Percentiles rank a stretch among this genome's conserved stretches.
Conservation (phyloP, 2,113 vertebrate species). For the Nothoprocta perdicaria region DNA sequence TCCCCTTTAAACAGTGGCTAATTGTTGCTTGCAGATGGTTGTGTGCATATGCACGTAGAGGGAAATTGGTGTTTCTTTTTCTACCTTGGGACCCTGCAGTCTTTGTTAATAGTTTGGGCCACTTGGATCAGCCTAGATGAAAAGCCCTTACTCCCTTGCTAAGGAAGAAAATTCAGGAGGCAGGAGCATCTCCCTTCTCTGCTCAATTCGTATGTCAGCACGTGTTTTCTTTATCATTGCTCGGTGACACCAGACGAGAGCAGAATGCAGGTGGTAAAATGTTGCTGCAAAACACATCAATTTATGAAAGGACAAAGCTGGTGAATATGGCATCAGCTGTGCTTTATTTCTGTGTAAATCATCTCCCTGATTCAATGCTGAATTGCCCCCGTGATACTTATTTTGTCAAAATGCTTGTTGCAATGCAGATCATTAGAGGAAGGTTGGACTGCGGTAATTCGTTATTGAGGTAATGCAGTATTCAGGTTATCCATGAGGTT, state of each 20-base stretch:
- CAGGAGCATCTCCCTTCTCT: background rate
- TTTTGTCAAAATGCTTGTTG: background rate
- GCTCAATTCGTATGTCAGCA: background rate
- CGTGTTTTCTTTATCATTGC: background rate
- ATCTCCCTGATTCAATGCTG: background rate
- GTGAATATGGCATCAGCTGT: fast-evolving
- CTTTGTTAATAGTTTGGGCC: background rate
- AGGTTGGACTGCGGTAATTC: background rate
- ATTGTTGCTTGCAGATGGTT: background rate
- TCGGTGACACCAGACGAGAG: background rate
- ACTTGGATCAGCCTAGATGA: background rate
- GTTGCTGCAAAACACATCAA: fast-evolving
- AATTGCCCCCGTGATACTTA: background rate
- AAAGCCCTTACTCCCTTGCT: background rate
- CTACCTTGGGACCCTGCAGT: background rate
- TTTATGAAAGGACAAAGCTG: background rate
- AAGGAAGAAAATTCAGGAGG: background rate
- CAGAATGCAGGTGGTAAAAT: background rate
- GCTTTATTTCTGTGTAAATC: background rate
- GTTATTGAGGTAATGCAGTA: background rate
- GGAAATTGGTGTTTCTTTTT: background rate
- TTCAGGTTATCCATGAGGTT: background rate
- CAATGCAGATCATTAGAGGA: background rate
- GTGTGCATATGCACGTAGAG: background rate
- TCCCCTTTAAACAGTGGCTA: background rate